These are phyloP conservation scores for Nasua narica DNA, from an alignment of 2,797 vertebrate genomes.

Conservation along the genomic window DNA sequence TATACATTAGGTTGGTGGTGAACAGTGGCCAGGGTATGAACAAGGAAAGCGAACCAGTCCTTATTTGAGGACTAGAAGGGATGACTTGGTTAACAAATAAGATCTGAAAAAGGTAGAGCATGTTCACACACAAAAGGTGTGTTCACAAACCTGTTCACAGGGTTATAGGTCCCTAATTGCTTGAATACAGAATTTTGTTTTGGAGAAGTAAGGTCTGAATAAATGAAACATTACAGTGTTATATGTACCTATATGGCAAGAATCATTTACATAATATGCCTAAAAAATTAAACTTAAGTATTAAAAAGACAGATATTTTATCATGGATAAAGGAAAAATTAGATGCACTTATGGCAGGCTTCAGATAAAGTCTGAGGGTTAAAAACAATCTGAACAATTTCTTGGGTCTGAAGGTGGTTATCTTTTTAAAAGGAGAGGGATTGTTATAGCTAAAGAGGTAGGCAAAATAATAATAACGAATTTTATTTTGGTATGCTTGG, in stretches of 20 bases:
- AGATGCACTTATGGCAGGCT: neutral
- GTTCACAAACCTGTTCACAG: neutral
- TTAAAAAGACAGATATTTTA: constrained; percentile 34
- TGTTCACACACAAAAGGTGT: neutral
- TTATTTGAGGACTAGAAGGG: neutral
- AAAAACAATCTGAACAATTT: constrained; percentile 34
- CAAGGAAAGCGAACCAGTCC: neutral
- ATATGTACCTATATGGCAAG: neutral
- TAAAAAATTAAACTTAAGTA: neutral
- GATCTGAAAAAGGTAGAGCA: neutral
- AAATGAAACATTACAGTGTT: neutral
- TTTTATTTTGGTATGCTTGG: constrained; percentile 29
- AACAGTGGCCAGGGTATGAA: neutral
- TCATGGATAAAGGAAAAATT: neutral
- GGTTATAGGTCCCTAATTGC: neutral
- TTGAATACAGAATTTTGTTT: neutral
- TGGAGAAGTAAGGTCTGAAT: neutral
- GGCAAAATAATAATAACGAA: neutral
- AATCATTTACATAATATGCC: neutral
- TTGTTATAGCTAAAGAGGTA: neutral
- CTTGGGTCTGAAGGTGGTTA: neutral
- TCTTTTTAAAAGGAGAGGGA: neutral
- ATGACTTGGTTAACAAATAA: neutral
- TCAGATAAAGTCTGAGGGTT: neutral
- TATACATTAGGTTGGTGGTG: neutral